Evolutionary conservation across 2,888 invertebrate species (phyloP).

Genomic region (Alloscopus bannaensis): DNA sequence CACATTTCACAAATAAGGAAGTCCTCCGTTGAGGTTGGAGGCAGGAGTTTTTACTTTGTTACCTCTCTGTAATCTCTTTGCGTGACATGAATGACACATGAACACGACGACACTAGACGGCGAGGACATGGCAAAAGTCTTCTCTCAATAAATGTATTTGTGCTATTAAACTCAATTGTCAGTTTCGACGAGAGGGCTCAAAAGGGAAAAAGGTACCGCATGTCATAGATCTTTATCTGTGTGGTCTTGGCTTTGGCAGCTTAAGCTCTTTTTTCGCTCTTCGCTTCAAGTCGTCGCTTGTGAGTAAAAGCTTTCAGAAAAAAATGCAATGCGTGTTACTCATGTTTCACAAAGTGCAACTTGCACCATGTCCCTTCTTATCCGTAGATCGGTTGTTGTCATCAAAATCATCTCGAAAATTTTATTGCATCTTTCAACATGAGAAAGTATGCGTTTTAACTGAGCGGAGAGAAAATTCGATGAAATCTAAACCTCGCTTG

Average conservation of each 20-base stretch:
- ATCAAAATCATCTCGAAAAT: no score
- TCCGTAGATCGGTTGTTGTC: no score
- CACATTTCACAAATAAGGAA: neutral
- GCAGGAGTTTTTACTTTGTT: no score
- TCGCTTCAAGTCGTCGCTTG: neutral
- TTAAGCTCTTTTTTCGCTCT: neutral
- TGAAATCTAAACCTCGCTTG: slow-evolving; percentile 53
- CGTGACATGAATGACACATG: slow-evolving; percentile 41
- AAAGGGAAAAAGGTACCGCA: slow-evolving; percentile 48
- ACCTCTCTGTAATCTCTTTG: no score
- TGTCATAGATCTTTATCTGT: slow-evolving; percentile 57
- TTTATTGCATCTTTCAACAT: no score
- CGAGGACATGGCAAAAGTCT: neutral
- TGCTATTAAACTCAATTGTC: no score
- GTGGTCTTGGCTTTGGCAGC: slow-evolving; percentile 34
- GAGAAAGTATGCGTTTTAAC: neutral
- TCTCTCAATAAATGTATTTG: neutral
- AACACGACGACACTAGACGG: slow-evolving; percentile 24
- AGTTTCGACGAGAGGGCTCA: neutral
- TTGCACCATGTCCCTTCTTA: no score
- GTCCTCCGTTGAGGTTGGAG: no score
- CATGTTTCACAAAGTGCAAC: no score
- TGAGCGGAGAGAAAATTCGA: slow-evolving; percentile 23
- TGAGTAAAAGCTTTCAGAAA: no score
- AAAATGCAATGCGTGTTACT: no score